Conservation (phyloP, 2,888 invertebrate genomes). For the Cenopis cana region DNA sequence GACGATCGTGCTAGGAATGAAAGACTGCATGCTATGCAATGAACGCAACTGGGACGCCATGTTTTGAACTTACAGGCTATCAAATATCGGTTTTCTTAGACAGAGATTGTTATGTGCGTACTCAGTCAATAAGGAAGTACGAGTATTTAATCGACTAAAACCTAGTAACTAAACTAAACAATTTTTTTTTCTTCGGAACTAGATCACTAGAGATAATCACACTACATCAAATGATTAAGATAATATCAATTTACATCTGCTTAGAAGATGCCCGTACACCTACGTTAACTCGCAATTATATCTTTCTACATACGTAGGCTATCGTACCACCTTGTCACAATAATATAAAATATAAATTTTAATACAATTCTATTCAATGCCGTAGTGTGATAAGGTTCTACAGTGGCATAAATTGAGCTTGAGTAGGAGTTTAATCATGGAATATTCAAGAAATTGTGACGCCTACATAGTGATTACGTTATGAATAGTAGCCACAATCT, state of each 20-base stretch:
- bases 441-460: neutral
- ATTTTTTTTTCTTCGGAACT: no score
- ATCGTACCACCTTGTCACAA: neutral
- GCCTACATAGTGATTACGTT: conserved; percentile 8
- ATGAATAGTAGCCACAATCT: neutral
- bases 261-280: neutral
- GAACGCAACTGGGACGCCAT: no score
- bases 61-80: no score
- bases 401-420: neutral
- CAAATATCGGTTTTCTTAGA: no score
- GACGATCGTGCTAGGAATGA: no score
- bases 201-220: neutral
- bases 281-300: neutral
- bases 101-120: no score
- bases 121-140: no score
- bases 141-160: no score
- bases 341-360: neutral
- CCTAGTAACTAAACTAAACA: no score
- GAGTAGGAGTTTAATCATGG: conserved; percentile 16
- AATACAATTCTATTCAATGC: neutral
- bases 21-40: no score
- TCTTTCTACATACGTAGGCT: neutral
- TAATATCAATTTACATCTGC: conserved; percentile 10
- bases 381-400: neutral
- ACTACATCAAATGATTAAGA: neutral